Base-by-base conservation (phyloP, 1,140 invertebrate genomes). In the Anthonomus grandis region DNA sequence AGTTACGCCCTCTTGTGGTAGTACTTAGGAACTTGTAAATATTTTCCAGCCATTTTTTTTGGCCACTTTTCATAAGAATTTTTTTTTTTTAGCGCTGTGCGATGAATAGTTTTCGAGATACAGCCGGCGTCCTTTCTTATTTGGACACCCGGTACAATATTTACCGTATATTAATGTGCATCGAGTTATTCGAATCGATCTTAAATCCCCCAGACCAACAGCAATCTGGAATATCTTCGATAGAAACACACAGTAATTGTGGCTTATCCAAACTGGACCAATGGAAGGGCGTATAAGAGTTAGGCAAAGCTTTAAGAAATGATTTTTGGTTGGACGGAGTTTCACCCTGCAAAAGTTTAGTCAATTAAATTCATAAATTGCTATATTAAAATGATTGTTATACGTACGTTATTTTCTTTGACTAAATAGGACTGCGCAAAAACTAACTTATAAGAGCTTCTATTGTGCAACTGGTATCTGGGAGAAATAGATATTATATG, bases 201-300 rank as follows among this genome's bases (percentile, higher is more conserved):
- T 82, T 79, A 70, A 98, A 94, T 4, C 94, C 95, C 24, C 93
- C 93, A n/a, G 93, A 97, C 95, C 95, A 98, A 69, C 83, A 79
- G 69, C 84, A 89, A 53, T 84, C 76, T 19, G 77, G 75, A 12
- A 90, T 75, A 65, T 89, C 82, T 42, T 86, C 74, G 31, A 95
- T 79, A 22, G 86, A 79, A 0, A 96, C 83, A 75, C 94, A 96
- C 1, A 99, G 76, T 39, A 96, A 75, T 67, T 90, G 89, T 65
- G 94, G 91, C 60, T 89, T 85, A 67, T 97, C 93, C 62, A 88
- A 79, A 57, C 92, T 82, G 24, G 93, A 87, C 95, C 95, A 97
- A 76, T 97, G 94, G 75, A 93, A 99, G 10, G 95, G 87, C 72
- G 97, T 84, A 70, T 88, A 89, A 71, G 90, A 95, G 57, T 89